Conservation (phyloP, 2,888 invertebrate species). For the Hermaeophaga mercurialis region DNA sequence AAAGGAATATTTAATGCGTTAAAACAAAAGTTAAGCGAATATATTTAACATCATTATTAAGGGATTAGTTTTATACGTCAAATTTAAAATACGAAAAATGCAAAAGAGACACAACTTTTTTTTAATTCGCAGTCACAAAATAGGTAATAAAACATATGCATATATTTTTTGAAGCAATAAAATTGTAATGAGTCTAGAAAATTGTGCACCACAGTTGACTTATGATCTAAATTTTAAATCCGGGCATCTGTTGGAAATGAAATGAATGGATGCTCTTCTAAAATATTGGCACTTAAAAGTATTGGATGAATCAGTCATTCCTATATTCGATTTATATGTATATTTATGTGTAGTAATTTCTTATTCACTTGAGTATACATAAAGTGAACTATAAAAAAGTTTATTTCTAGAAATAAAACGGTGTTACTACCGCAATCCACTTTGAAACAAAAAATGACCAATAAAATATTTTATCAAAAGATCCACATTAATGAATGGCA, state of each 20-base stretch:
- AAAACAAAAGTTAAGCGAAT: conserved; percentile 2
- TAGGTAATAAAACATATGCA: background rate
- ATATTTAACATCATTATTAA: background rate
- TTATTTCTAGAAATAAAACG: conserved; percentile 50
- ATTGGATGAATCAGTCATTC: conserved; percentile 23
- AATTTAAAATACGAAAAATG: too few relatives aligned
- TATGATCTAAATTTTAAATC: background rate
- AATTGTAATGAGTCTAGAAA: too few relatives aligned
- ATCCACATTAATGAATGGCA: conserved; percentile 52
- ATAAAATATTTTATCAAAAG: conserved; percentile 51
- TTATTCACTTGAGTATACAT: conserved; percentile 38
- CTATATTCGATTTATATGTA: conserved; percentile 26
- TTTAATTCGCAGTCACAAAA: too few relatives aligned
- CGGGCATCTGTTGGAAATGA: conserved; percentile 9
- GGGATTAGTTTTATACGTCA: too few relatives aligned
- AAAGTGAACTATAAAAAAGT: conserved; percentile 50
- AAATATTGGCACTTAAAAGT: conserved; percentile 21
- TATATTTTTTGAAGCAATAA: too few relatives aligned
- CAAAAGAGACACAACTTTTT: too few relatives aligned
- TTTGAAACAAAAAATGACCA: conserved; percentile 48
- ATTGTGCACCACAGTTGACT: too few relatives aligned
- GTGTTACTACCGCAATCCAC: conserved; percentile 49
- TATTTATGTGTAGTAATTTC: conserved; percentile 25
- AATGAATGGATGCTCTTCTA: conserved; percentile 1
- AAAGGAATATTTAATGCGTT: conserved; percentile 11